Evolutionary conservation across 2,888 invertebrate genomes (phyloP).

Genomic region (Melinaea menophilus): DNA sequence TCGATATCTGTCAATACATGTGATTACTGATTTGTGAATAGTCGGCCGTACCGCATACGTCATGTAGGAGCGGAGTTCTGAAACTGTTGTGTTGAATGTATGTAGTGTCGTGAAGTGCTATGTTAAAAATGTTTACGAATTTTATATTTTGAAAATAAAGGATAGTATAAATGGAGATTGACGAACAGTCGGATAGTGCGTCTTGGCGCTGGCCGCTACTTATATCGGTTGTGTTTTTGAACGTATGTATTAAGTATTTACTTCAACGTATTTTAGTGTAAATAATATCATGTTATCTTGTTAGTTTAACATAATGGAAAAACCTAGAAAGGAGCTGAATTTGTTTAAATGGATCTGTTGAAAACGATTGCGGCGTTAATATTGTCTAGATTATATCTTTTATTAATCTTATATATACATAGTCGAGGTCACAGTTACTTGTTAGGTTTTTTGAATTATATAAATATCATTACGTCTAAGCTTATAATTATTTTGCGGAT

Average conservation of each 20-base stretch:
- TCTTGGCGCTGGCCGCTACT: slow-evolving; percentile 69
- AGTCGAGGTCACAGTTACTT: too few species aligned
- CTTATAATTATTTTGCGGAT: too few species aligned
- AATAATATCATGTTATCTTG: slow-evolving; percentile 1
- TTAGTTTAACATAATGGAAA: not conserved
- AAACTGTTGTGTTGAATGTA: slow-evolving; percentile 28
- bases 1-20: slow-evolving; percentile 63
- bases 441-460: too few species aligned
- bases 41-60: slow-evolving; percentile 56
- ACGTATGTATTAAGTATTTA: slow-evolving; percentile 60
- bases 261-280: slow-evolving; percentile 1
- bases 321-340: too few species aligned
- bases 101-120: slow-evolving; percentile 27
- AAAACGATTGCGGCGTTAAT: too few species aligned
- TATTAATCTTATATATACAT: too few species aligned
- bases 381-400: too few species aligned
- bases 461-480: too few species aligned
- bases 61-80: slow-evolving; percentile 36
- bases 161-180: slow-evolving; percentile 60
- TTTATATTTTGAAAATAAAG: slow-evolving; percentile 30
- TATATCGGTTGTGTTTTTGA: slow-evolving; percentile 58
- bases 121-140: slow-evolving; percentile 16
- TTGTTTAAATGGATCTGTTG: too few species aligned
- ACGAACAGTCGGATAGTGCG: slow-evolving; percentile 46
- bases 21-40: slow-evolving; percentile 46